These are phyloP conservation scores for Butastur rufipennis DNA, from an alignment of 2,113 vertebrate species.

Conservation along the genomic window DNA sequence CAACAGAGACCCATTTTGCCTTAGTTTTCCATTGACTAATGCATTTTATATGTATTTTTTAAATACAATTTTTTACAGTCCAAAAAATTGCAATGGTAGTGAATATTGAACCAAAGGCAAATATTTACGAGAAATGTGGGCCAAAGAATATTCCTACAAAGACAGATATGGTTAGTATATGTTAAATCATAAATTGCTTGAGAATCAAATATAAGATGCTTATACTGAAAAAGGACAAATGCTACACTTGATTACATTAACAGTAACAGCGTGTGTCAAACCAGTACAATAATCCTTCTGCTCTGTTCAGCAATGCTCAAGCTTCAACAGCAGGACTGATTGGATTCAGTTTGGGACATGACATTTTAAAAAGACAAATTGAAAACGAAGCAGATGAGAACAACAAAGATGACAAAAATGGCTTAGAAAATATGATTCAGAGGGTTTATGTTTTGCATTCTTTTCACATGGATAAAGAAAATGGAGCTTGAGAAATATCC, in stretches of 20 bases:
- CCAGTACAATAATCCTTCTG: not conserved
- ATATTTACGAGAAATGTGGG: not conserved
- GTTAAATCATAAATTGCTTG: not conserved
- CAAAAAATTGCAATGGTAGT: not conserved
- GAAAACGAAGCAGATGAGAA: conserved; percentile 16
- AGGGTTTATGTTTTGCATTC: not conserved
- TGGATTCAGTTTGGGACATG: not conserved
- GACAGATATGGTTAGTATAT: not conserved
- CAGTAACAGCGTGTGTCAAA: not conserved
- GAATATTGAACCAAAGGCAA: not conserved
- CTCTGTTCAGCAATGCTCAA: not conserved
- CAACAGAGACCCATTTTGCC: not conserved
- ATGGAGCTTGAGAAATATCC: not conserved
- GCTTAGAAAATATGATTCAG: not conserved
- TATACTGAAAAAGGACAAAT: not conserved
- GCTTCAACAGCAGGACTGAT: not conserved
- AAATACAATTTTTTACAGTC: not conserved
- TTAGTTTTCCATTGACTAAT: not conserved
- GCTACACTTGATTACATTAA: not conserved
- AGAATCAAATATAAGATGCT: not conserved
- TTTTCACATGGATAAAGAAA: not conserved
- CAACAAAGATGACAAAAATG: not conserved
- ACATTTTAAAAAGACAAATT: conserved; percentile 19
- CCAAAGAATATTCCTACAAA: not conserved
- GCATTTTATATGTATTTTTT: not conserved